These are phyloP conservation scores for Sebastes vulpes DNA, from an alignment of 2,797 vertebrate genomes.

Conservation along the genomic window DNA sequence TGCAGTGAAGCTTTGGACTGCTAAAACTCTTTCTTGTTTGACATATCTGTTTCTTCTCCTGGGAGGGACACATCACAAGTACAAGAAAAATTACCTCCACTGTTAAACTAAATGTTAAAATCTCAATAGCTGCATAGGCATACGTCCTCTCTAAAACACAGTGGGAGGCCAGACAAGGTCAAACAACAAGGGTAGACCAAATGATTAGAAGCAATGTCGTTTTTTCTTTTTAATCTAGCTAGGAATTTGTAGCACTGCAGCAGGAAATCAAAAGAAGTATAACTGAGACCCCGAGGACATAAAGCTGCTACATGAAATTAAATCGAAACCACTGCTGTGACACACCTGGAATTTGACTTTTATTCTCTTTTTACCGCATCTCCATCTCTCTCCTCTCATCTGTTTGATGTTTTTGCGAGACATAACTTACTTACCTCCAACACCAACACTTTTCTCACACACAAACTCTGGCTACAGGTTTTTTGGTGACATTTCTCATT, in stretches of 20 bases:
- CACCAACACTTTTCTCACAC: not conserved
- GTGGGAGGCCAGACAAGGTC: not conserved
- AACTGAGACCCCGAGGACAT: not conserved
- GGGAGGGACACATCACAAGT: too few species aligned
- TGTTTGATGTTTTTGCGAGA: conserved; percentile 31
- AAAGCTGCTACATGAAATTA: conserved; percentile 1
- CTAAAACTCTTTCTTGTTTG: not conserved
- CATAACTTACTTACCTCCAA: conserved; percentile 12
- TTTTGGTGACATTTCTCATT: conserved; percentile 34
- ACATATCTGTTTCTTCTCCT: not conserved
- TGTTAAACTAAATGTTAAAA: not conserved
- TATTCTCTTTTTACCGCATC: not conserved
- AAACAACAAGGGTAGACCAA: not conserved
- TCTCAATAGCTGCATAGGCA: not conserved
- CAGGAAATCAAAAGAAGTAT: conserved; percentile 19
- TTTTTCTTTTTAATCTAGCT: not conserved
- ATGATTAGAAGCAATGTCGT: not conserved
- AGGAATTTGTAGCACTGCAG: conserved; percentile 3
- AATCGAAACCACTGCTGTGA: conserved; percentile 15
- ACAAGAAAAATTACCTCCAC: not conserved
- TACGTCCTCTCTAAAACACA: not conserved
- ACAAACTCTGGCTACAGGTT: not conserved
- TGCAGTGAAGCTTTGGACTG: not conserved
- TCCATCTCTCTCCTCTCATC: not conserved
- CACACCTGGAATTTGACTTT: conserved; percentile 23